A percentile compares a stretch with the other conserved stretches of the same genome.
phyloP scores from a whole-genome alignment of 2,797 vertebrate species.

The Rhabdophis nuchalis region DNA sequence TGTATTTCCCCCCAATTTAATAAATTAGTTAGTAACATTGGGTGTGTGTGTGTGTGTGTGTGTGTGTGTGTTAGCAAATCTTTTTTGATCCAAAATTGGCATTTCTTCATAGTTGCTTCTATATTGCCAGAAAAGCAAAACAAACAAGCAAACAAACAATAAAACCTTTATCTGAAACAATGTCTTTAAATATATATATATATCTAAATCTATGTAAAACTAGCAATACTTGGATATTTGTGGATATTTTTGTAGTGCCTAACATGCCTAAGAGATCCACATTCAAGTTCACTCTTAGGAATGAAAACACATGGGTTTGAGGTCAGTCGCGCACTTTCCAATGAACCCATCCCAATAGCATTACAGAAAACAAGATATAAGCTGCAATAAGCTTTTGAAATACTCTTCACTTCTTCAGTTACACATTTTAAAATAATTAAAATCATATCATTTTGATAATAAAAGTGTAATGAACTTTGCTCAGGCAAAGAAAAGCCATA shows the following conservation, averaged over 20 bases:
- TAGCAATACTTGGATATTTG: not conserved
- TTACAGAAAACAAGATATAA: not conserved
- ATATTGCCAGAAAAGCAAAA: not conserved
- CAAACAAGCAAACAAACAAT: not conserved
- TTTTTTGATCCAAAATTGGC: not conserved
- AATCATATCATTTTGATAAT: not conserved
- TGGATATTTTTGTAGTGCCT: not conserved
- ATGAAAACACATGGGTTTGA: not conserved
- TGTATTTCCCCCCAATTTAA: not conserved
- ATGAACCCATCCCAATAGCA: not conserved
- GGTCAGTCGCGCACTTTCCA: not conserved
- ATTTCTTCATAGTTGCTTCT: not conserved
- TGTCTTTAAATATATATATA: no score
- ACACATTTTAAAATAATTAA: not conserved
- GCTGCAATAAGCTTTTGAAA: not conserved
- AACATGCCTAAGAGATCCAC: not conserved
- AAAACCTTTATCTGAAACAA: not conserved
- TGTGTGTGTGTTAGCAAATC: not conserved
- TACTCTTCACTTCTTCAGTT: not conserved
- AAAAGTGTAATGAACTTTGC: not conserved
- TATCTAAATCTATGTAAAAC: not conserved
- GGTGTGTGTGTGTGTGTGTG: no score
- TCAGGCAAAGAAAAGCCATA: not conserved
- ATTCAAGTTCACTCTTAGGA: not conserved
- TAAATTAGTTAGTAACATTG: no score